Percentiles rank a stretch among this genome's conserved stretches.
Conservation (phyloP, 2,797 vertebrate species). For the Coendou prehensilis region DNA sequence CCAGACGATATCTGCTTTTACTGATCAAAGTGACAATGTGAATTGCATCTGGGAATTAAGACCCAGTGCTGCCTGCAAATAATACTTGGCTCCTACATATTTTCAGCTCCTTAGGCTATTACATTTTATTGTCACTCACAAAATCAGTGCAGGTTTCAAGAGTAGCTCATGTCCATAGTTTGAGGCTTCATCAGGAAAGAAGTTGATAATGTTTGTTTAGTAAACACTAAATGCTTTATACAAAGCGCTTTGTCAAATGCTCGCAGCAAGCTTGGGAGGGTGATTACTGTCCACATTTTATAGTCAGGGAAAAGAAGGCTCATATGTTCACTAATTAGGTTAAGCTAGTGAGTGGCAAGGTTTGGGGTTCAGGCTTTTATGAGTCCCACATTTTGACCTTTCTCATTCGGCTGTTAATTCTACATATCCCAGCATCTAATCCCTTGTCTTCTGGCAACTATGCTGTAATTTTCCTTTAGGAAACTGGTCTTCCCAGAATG, state of each 20-base stretch:
- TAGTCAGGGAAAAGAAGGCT: not conserved
- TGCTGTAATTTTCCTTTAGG: not conserved
- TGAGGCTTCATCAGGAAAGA: not conserved
- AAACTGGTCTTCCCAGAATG: not conserved
- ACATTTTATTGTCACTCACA: not conserved
- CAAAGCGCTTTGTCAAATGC: not conserved
- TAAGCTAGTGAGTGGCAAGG: not conserved
- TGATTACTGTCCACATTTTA: slow-evolving; percentile 21
- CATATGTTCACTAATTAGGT: not conserved
- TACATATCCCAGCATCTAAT: too few species aligned
- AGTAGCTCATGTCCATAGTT: not conserved
- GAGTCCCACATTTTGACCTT: not conserved
- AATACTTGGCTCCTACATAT: not conserved
- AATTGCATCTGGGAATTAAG: slow-evolving; percentile 48
- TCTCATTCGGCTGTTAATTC: not conserved
- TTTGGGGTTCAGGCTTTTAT: not conserved
- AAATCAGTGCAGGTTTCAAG: not conserved
- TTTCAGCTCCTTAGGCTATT: not conserved
- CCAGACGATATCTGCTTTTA: not conserved
- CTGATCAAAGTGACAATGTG: slow-evolving; percentile 46
- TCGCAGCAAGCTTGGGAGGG: not conserved
- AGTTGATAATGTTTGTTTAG: not conserved
- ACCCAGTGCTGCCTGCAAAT: not conserved
- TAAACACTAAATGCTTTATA: not conserved
- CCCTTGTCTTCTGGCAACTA: not conserved